Evolutionary conservation across 37 sponge, comb jelly and placozoan genomes (phyloP).

Genomic region (Aplysina aerophoba): DNA sequence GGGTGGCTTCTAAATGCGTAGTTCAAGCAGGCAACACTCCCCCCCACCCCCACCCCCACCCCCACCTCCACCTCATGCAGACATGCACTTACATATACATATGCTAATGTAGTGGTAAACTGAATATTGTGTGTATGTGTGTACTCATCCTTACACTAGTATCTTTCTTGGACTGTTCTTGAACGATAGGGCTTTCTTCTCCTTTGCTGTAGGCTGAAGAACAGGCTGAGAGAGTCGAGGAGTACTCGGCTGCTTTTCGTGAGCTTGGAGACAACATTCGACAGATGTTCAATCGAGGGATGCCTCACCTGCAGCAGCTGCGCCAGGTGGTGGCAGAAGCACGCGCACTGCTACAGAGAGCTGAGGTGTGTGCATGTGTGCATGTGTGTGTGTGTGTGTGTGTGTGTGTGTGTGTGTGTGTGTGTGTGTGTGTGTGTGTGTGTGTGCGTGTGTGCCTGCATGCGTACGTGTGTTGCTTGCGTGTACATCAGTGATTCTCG

Average conservation of each 20-base stretch:
- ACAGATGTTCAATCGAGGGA: neutral
- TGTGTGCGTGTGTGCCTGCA: too few species aligned
- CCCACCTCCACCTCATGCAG: neutral
- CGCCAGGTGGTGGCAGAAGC: neutral
- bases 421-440: too few species aligned
- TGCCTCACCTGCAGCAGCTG: slow-evolving; percentile 1
- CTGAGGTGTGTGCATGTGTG: neutral
- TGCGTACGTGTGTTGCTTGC: too few species aligned
- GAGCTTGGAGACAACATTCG: neutral
- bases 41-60: neutral
- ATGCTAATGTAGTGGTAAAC: neutral
- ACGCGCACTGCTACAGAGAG: slow-evolving; percentile 4
- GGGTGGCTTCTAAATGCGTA: neutral
- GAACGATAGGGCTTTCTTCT: too few species aligned
- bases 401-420: too few species aligned
- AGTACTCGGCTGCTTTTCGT: neutral
- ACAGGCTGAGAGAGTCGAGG: neutral
- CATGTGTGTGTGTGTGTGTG: slow-evolving; percentile 21
- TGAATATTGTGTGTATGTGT: neutral
- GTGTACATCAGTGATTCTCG: too few species aligned
- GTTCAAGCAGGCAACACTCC: neutral
- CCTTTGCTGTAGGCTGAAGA: neutral
- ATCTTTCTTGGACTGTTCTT: too few species aligned
- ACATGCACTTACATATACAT: slow-evolving; percentile 2
- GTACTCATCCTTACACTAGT: too few species aligned